Evolutionary conservation across 2,113 vertebrate genomes (phyloP), one percentile per base, ranked within the genome.

Genomic region (Junco hyemalis): DNA sequence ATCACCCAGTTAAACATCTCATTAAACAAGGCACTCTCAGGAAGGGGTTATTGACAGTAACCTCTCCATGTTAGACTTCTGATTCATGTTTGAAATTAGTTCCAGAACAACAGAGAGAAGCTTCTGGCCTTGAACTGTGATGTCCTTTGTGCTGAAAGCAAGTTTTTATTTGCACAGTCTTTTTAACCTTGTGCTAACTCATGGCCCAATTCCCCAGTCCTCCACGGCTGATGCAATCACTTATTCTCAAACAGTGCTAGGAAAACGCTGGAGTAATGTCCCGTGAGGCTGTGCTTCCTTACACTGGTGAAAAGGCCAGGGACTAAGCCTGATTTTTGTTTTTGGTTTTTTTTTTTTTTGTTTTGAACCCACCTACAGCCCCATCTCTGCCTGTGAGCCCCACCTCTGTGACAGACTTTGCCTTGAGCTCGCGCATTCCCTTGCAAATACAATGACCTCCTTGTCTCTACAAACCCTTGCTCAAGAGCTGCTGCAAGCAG

Each of bases 81-180:
- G 50, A 59, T 90, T 93, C 24, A 11, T 68, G 64, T 88, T 91
- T 80, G 73, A 95, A 95, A 95, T 95, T 87, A 90, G 89, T 88
- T 94, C 74, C 78, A 93, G 91, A 95, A 81, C 53, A 94, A 72
- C 54, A 88, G 59, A 95, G 59, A 35, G 87, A 95, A 70, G 78
- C 42, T 88, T 92, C 90, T 82, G 89, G 61, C 78, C 74, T 95
- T 94, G 70, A 95, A 95, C 87, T 90, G 35, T 86, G 50, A 59
- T 45, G 35, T 83, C 45, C 35, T 76, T 68, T 80, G 25, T 90
- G 73, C 79, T 76, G 77, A 81, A 94, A 88, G 56, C 5, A 4
- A 61, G 25, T 56, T 93, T 91, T 87, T 84, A 61, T 94, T 95
- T 92, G n/a, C 47, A 69, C 70, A 88, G 63, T 85, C 66, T 38